Conservation (phyloP, 2,113 vertebrate species). For the Mirounga angustirostris region DNA sequence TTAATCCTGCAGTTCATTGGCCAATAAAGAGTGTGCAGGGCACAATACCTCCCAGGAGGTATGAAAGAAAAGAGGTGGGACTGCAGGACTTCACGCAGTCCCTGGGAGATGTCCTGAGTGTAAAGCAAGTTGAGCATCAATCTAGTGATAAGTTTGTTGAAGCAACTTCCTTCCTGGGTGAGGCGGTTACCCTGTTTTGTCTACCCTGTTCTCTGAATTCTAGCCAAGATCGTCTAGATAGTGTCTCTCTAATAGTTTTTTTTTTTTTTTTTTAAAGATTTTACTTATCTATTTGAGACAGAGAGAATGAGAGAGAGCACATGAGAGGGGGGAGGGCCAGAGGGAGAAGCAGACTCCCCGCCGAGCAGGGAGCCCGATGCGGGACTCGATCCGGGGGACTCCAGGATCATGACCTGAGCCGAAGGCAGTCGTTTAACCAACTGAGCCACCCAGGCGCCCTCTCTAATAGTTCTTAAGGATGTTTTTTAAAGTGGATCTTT, state of each 20-base stretch:
- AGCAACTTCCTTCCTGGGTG: not conserved
- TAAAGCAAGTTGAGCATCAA: not conserved
- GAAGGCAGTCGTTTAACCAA: no score
- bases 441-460: no score
- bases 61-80: not conserved
- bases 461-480: not conserved
- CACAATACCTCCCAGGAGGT: conserved; percentile 19
- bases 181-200: not conserved
- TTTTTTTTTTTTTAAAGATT: no score
- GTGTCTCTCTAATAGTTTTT: not conserved
- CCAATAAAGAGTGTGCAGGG: conserved; percentile 48
- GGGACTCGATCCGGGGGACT: no score
- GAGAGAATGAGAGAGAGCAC: no score
- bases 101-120: not conserved
- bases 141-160: not conserved
- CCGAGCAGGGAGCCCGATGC: no score
- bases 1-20: conserved; percentile 67
- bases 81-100: not conserved
- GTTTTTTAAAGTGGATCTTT: conserved; percentile 7
- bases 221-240: not conserved
- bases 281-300: no score
- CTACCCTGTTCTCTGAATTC: not conserved
- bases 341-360: no score
- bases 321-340: no score
- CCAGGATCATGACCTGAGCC: no score